These are phyloP conservation scores for Drosophila imparisetae DNA, from an alignment of 2,888 invertebrate genomes.

Conservation along the genomic window DNA sequence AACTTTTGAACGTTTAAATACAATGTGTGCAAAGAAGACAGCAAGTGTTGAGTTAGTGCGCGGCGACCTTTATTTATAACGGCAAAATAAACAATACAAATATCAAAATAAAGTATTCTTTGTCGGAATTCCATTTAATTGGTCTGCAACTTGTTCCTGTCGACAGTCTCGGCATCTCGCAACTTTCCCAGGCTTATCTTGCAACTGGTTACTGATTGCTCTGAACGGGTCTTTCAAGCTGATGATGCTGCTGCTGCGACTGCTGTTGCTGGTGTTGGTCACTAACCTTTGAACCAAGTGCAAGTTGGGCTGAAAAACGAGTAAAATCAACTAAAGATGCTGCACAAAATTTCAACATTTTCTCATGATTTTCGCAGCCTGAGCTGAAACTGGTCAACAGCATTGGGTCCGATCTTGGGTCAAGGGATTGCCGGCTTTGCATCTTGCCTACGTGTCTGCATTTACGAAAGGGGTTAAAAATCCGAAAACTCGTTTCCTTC, in stretches of 20 bases:
- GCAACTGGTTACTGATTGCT: conserved; percentile 39
- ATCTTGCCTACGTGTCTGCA: conserved; percentile 21
- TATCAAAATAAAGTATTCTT: conserved; percentile 53
- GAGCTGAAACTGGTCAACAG: conserved; percentile 55
- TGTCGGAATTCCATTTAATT: conserved; percentile 71
- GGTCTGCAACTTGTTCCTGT: conserved; percentile 77
- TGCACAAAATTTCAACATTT: conserved; percentile 62
- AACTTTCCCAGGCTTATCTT: conserved; percentile 48
- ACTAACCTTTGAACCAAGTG: conserved; percentile 76
- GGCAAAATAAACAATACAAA: conserved; percentile 34
- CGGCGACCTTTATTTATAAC: conserved; percentile 60
- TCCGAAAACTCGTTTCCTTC: conserved; percentile 41
- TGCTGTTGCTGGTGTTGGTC: conserved; percentile 49
- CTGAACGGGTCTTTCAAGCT: conserved; percentile 39
- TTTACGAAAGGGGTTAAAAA: conserved; percentile 51
- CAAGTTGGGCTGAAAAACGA: conserved; percentile 54
- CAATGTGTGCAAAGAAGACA: conserved; percentile 20
- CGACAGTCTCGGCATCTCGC: conserved; percentile 38
- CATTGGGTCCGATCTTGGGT: conserved; percentile 45
- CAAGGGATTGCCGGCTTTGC: conserved; percentile 31
- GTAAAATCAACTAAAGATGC: conserved; percentile 69
- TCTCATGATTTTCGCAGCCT: conserved; percentile 66
- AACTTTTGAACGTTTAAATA: conserved; percentile 44
- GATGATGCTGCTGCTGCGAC: conserved; percentile 11
- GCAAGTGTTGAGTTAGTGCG: conserved; percentile 20